Evolutionary conservation across 2,797 vertebrate species (phyloP), one percentile per base, ranked within the genome.

Genomic region (Poecilia gillii): DNA sequence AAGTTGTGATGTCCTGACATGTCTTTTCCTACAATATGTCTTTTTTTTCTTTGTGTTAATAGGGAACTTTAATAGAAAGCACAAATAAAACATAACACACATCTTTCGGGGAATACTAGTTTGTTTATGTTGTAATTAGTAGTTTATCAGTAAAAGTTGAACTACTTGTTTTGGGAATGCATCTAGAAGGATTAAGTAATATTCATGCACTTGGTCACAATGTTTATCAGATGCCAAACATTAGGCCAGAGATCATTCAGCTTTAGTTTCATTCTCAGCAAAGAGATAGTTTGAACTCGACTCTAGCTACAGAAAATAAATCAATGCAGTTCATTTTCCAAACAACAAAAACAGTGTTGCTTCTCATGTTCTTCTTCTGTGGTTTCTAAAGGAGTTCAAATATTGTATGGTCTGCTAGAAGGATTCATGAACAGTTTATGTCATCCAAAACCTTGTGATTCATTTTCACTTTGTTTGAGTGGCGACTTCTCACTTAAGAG

Each of bases 1-100:
- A 18, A 33, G 59, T 33, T 7, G 80, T 36, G 73, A 46, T 78
- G 77, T 51, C 77, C 59, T 73, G 73, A 3, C 74, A 55, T 49
- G 74, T 41, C 76, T 79, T 81, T 79, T 55, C 6, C 59, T 33
- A 13, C 59, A 62, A 62, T 62, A 16, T 62, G 31, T 6, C 12
- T 33, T 33, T 12, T 33, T 31, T 33, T 28, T 14, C 14, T 31
- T 31, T 59, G n/a, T 31, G 57, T 31, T 31, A 59, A 59, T 28
- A 59, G 13, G n/a, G 16, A 59, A 31, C 28, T 31, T 59, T 16
- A 31, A 31, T 59, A 31, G 31, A 31, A 13, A 14, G 12, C n/a
- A 4, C 9, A 57, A 57, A 28, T 3, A 28, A 57, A 57, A 57
- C 3, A n/a, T 57, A 13, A 12, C n/a, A 28, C 25, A 57, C 55